Base-by-base conservation (phyloP, 2,888 invertebrate genomes). In the Drosophila merina region DNA sequence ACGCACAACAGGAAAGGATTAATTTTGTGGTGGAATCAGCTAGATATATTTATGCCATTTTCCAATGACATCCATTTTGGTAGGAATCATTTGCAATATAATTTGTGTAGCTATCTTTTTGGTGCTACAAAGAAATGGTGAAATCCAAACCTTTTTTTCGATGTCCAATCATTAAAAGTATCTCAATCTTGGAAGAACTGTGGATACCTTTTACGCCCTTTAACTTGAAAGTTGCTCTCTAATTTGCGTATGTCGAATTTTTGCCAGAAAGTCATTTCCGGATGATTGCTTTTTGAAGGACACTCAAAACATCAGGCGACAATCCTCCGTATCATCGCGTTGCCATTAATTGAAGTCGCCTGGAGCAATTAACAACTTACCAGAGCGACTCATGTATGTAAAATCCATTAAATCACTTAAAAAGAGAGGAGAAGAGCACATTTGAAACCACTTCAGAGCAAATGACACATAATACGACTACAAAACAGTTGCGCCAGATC, bases 331-430 rank as follows among this genome's bases (percentile, higher is more conserved):
- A 75, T 74, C 79, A 70, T 58, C 55, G 9, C 10, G 38, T n/a
- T 44, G 45, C 14, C 69, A 62, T 55, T 63, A 78, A 79, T 78
- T 52, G 63, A 86, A 79, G 86, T 83, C 50, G 55, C 74, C 79
- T 71, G 75, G 72, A 69, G 88, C 87, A 83, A 83, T 83, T 87
- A 83, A 76, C 72, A 85, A 85, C 87, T 74, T 78, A 52, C 62
- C 47, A 31, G 30, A 54, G 69, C 62, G 72, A 69, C 57, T 60
- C 62, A 75, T 79, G 75, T 79, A 86, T 84, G 84, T 73, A 78
- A 86, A 89, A 89, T 89, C 80, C 88, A 88, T 88, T 88, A 88
- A 89, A 85, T 75, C 89, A 78, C 88, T 88, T 71, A 58, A 75
- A 36, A 74, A 72, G 55, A 12, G 52, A 68, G 71, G 52, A 83